phyloP scores from a whole-genome alignment of 1,140 invertebrate genomes.

The Campoletis sonorensis region DNA sequence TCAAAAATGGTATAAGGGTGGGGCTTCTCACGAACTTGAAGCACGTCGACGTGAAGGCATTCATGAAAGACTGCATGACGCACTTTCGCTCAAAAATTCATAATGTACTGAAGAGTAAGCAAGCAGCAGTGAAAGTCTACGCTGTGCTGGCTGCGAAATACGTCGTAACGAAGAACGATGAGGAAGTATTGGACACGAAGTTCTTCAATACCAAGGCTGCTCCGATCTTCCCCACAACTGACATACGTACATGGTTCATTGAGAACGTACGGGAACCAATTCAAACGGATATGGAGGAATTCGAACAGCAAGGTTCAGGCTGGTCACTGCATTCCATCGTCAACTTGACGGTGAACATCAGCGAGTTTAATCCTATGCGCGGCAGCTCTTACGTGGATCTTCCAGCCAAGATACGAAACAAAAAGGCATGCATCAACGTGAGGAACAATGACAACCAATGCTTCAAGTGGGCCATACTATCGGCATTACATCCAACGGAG shows the following conservation, averaged over 20 bases:
- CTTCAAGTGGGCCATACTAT: conserved; percentile 50
- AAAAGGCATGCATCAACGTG: conserved; percentile 33
- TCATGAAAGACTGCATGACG: not conserved
- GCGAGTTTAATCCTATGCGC: not conserved
- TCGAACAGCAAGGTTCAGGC: not conserved
- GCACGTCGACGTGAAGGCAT: not conserved
- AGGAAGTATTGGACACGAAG: not conserved
- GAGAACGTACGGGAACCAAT: not conserved
- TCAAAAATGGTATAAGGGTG: not conserved
- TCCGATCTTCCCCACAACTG: not conserved
- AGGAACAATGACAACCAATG: conserved; percentile 25
- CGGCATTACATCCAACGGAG: conserved; percentile 54
- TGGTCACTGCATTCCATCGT: not conserved
- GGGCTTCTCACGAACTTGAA: not conserved
- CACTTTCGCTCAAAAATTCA: not conserved
- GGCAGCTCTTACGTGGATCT: conserved; percentile 3
- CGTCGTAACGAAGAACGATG: not conserved
- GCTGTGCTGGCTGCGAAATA: not conserved
- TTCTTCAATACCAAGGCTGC: conserved; percentile 6
- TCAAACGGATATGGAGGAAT: not conserved
- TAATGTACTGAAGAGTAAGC: not conserved
- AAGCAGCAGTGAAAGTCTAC: not conserved
- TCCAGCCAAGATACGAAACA: not conserved
- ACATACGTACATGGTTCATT: not conserved
- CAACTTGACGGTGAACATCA: not conserved